Evolutionary conservation across 2,113 vertebrate species (phyloP).

Genomic region (Megaleporinus macrocephalus): DNA sequence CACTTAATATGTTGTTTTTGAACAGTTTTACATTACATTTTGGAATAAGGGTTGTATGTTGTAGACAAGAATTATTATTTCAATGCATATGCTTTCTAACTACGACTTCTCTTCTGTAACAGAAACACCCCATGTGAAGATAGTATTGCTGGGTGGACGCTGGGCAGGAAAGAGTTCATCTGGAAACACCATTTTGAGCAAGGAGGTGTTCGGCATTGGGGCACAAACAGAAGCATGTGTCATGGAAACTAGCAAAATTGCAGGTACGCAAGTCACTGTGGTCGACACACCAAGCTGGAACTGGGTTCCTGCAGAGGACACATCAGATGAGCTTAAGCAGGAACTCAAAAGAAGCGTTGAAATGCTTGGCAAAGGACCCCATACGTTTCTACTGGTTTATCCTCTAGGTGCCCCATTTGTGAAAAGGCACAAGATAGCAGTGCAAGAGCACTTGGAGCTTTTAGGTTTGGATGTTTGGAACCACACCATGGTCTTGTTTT

Average conservation of each 20-base stretch:
- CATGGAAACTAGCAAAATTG: slow-evolving; percentile 21
- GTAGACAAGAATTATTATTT: not conserved
- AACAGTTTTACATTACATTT: too few relatives aligned
- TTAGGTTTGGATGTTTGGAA: slow-evolving; percentile 33
- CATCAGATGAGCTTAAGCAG: slow-evolving; percentile 37
- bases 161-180: slow-evolving; percentile 38
- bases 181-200: slow-evolving; percentile 40
- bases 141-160: slow-evolving; percentile 16
- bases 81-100: not conserved
- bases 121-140: slow-evolving; percentile 6
- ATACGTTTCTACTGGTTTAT: slow-evolving; percentile 31
- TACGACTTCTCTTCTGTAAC: not conserved
- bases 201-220: slow-evolving; percentile 12
- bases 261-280: slow-evolving; percentile 22
- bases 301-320: slow-evolving; percentile 31
- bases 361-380: slow-evolving; percentile 18
- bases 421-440: slow-evolving; percentile 31
- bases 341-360: slow-evolving; percentile 32
- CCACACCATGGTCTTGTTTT: slow-evolving; percentile 31
- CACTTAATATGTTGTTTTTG: too few relatives aligned
- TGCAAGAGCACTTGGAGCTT: slow-evolving; percentile 37
- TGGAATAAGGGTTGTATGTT: too few relatives aligned
- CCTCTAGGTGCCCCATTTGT: slow-evolving; percentile 33
- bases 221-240: slow-evolving; percentile 27
- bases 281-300: slow-evolving; percentile 38